phyloP scores from a whole-genome alignment of 2,888 invertebrate species.

The Capitulum mitella region DNA sequence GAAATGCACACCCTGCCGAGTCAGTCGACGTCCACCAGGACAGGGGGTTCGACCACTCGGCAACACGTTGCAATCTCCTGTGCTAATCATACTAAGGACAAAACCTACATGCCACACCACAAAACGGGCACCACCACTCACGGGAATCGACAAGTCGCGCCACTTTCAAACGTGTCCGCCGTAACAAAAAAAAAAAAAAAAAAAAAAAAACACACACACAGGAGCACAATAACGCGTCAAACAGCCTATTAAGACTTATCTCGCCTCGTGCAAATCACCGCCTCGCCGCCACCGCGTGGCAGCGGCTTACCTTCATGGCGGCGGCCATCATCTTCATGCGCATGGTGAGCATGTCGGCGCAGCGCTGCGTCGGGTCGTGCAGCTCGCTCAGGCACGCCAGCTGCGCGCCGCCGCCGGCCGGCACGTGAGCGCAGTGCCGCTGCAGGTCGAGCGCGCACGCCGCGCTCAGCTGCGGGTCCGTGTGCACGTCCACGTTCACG shows the following conservation, averaged over 20 bases:
- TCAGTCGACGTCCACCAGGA: no score
- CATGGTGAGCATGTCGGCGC: constrained; percentile 67
- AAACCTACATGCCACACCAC: no score
- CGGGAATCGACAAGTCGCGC: no score
- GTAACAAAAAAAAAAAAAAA: neutral
- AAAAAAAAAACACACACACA: neutral
- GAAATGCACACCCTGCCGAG: no score
- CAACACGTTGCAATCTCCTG: no score
- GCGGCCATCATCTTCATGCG: constrained; percentile 85
- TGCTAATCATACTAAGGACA: no score
- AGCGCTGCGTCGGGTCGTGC: constrained; percentile 58
- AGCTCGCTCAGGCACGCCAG: constrained; percentile 45
- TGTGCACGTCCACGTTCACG: constrained; percentile 83
- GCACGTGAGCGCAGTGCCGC: constrained; percentile 53
- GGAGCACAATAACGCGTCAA: no score
- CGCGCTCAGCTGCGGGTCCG: constrained; percentile 81
- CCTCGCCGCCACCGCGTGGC: neutral
- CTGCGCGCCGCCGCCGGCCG: constrained; percentile 42
- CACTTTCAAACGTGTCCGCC: neutral
- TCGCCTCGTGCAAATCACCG: neutral
- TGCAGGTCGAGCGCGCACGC: constrained; percentile 72
- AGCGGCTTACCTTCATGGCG: constrained; percentile 53
- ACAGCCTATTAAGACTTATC: neutral
- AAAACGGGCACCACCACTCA: no score
- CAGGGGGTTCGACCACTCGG: no score